phyloP scores from a whole-genome alignment of 2,113 vertebrate species.

The Oreamnos americanus region DNA sequence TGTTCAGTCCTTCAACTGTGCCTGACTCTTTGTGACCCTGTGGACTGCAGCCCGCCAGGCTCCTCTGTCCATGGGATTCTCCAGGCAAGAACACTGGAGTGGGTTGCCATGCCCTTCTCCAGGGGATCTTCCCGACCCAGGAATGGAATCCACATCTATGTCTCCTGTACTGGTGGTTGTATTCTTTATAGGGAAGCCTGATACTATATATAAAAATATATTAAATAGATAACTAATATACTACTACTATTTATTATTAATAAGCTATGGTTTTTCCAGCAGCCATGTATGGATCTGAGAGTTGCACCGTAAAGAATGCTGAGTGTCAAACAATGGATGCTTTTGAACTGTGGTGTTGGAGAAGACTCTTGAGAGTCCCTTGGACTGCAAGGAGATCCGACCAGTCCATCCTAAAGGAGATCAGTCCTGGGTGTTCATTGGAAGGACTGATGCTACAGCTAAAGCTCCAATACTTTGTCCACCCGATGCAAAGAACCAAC shows the following conservation, averaged over 20 bases:
- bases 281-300: not conserved
- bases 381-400: not conserved
- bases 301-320: not conserved
- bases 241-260: too few relatives aligned
- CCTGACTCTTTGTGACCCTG: rapidly evolving
- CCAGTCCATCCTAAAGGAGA: not conserved
- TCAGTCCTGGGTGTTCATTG: not conserved
- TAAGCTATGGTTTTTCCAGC: not conserved
- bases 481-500: not conserved
- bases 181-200: not conserved
- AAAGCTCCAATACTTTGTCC: not conserved
- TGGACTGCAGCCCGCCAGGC: not conserved
- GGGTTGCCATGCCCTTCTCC: not conserved
- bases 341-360: not conserved
- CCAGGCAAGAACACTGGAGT: not conserved
- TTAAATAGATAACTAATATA: too few relatives aligned
- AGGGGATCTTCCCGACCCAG: rapidly evolving
- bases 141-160: rapidly evolving
- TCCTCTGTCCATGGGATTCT: not conserved
- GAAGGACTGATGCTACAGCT: not conserved
- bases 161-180: not conserved
- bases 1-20: rapidly evolving
- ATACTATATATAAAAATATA: not conserved
- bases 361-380: not conserved
- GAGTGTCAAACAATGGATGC: rapidly evolving